phyloP scores from a whole-genome alignment of 2,888 invertebrate species.

The Megamerina dolium region DNA sequence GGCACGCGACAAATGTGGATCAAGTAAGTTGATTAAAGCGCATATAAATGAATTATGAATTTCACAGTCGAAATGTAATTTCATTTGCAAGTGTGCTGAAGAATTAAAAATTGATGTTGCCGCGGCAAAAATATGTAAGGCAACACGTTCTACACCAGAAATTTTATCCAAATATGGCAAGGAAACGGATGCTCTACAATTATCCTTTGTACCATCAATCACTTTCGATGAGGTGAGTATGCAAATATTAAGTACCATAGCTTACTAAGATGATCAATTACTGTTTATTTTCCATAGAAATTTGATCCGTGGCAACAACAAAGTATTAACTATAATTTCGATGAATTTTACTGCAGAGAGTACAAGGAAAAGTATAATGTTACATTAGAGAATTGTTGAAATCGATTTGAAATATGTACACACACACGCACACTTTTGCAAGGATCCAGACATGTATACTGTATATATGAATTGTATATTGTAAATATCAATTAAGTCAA shows the following conservation, averaged over 20 bases:
- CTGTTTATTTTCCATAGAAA: constrained; percentile 24
- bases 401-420: no score
- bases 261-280: background rate
- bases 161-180: constrained; percentile 39
- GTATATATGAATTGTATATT: no score
- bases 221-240: constrained; percentile 38
- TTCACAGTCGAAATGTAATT: background rate
- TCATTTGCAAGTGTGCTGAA: constrained; percentile 27
- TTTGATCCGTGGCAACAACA: constrained; percentile 34
- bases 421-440: no score
- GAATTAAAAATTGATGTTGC: constrained; percentile 29
- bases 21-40: constrained; percentile 15
- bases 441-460: no score
- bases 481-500: no score
- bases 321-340: constrained; percentile 34
- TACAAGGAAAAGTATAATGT: constrained; percentile 31
- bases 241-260: background rate
- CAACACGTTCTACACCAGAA: constrained; percentile 28
- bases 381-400: constrained; percentile 29
- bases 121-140: constrained; percentile 31
- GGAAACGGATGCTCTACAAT: constrained; percentile 32
- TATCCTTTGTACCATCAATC: constrained; percentile 43
- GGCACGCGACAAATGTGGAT: constrained; percentile 25
- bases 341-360: constrained; percentile 30
- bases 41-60: background rate